Evolutionary conservation across 2,113 vertebrate species (phyloP), one percentile per base, ranked within the genome.

Genomic region (Coryphaenoides rupestris): DNA sequence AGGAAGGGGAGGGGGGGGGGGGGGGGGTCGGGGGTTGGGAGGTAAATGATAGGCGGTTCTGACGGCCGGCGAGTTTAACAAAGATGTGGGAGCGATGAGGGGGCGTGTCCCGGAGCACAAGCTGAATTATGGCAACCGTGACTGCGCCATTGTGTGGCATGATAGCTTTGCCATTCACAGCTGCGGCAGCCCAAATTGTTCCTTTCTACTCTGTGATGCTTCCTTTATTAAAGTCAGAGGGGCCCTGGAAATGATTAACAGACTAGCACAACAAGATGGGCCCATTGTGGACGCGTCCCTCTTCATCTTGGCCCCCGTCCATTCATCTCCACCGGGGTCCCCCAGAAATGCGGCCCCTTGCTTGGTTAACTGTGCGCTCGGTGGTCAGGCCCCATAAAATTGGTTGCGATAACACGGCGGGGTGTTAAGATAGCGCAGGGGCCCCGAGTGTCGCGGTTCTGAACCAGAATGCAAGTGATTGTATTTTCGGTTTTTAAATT

Each of bases 101-200:
- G 78, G 95, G 95, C 87, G 94, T 93, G 93, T 91, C 91, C 66
- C 76, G 86, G 87, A 94, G 93, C 93, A 94, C 91, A 89, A 86
- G 78, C 92, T 89, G 90, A 92, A 92, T 93, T 92, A 94, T 82
- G 77, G 86, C 78, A 74, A 78, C 86, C 66, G 87, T 88, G 92
- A 87, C 87, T 66, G 86, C 70, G 74, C 90, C 81, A 94, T 96
- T 97, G 94, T 91, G 86, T 72, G 66, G 22, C 10, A 14, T 91
- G 91, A 92, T 90, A 82, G 86, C 82, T 77, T 81, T 83, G 73
- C 80, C 79, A 89, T 90, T 91, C 89, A 89, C 91, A 92, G 91
- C 91, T 92, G 91, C 88, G 88, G 75, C 86, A 83, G 74, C 70
- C 88, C 83, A 92, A 92, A 92, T 91, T 92, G 90, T 90, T 90